Percentiles rank a stretch among this genome's conserved stretches.
These are phyloP conservation scores for Thereva nobilitata DNA, from an alignment of 2,888 invertebrate species.

Conservation along the genomic window DNA sequence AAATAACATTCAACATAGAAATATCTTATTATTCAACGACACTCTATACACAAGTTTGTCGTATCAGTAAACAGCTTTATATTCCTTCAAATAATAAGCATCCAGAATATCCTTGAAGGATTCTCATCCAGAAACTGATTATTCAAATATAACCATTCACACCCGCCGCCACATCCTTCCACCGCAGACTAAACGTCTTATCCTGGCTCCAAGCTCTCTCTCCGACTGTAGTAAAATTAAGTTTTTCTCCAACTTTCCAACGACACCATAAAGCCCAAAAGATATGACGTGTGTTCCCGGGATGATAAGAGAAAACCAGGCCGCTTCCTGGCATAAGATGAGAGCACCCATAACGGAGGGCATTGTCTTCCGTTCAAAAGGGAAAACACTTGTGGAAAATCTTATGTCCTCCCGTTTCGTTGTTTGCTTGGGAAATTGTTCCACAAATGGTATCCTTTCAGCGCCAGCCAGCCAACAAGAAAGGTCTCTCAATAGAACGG, in stretches of 20 bases:
- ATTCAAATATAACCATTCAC: conserved; percentile 10
- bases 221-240: conserved; percentile 23
- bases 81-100: not conserved
- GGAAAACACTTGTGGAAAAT: conserved; percentile 38
- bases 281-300: conserved; percentile 39
- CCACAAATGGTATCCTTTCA: conserved; percentile 31
- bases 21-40: no score
- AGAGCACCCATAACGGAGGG: conserved; percentile 32
- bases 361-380: conserved; percentile 40
- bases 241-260: conserved; percentile 27
- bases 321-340: conserved; percentile 31
- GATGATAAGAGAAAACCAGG: conserved; percentile 38
- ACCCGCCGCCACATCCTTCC: not conserved
- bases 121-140: conserved; percentile 7
- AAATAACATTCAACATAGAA: no score
- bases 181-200: conserved; percentile 19
- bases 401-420: conserved; percentile 26
- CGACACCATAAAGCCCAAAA: conserved; percentile 29
- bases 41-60: no score
- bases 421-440: conserved; percentile 35
- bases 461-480: not conserved
- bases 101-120: not conserved
- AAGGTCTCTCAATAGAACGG: conserved; percentile 17
- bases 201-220: conserved; percentile 5
- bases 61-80: not conserved